Evolutionary conservation across 2,888 invertebrate species (phyloP), one percentile per base, ranked within the genome.

Genomic region (Barypeithes pellucidus): DNA sequence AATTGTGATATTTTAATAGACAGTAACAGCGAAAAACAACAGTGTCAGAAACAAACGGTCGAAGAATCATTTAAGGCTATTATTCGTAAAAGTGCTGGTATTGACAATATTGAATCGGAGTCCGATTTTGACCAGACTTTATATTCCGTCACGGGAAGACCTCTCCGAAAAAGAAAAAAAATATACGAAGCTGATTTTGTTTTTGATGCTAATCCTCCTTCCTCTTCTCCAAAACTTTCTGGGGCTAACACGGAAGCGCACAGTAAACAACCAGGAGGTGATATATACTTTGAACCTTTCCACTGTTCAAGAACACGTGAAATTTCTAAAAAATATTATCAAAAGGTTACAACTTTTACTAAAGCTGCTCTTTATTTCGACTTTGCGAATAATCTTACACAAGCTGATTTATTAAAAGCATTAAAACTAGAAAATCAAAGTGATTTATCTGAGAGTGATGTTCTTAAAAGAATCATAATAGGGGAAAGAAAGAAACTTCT

Each of bases 351-450:
- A 29, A n/a, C 24, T 11, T 62, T 43, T 36, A 29, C 12, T 29
- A 43, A 54, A 3, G 18, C 16, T 3, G 65, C 54, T 9, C 41
- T 59, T 9, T 14, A 43, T 9, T 11, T 45, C 11, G 79, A 79
- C 61, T 79, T 79, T 65, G 62, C 69, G 4, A 71, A 76, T 33
- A 75, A 73, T 29, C 29, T 77, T 12, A 75, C 72, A 9, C 72
- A 77, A n/a, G 68, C 74, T 12, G 76, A 78, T 65, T 41, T 78
- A 54, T 36, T 74, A 5, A 67, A 59, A 62, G 36, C 62, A 7
- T 66, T 60, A 22, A 5, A 72, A 54, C 20, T 11, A 22, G 41
- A 14, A 24, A 60, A 45, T 3, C 12, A 45, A 5, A 33, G 2
- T n/a, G n/a, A 22, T 18, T n/a, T 69, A 9, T 18, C 22, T n/a